phyloP scores from a whole-genome alignment of 2,797 vertebrate genomes.

The Heliangelus exortis region DNA sequence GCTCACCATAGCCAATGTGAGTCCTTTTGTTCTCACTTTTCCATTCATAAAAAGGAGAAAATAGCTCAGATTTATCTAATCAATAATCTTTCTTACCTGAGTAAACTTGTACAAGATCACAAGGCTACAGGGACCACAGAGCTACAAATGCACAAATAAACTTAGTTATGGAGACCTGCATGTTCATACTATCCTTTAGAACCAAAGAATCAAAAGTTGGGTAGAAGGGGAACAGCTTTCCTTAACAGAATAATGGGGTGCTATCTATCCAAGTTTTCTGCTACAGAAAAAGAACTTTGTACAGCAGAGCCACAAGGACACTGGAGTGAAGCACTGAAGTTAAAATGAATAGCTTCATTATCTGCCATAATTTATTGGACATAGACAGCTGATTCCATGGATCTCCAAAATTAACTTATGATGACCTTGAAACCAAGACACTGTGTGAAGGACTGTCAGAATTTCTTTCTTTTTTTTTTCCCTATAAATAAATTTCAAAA shows the following conservation, averaged over 20 bases:
- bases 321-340: constrained; percentile 13
- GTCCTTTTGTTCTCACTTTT: background rate
- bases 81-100: background rate
- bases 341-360: constrained; percentile 72
- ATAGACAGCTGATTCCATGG: constrained; percentile 43
- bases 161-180: background rate
- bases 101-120: background rate
- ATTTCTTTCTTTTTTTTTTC: background rate
- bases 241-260: background rate
- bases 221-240: background rate
- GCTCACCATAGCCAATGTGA: background rate
- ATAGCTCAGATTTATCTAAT: background rate
- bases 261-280: background rate
- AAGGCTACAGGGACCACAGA: background rate
- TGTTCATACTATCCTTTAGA: background rate
- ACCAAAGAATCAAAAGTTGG: background rate
- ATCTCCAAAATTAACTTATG: constrained; percentile 61
- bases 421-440: constrained; percentile 67
- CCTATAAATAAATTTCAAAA: background rate
- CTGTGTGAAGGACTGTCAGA: constrained; percentile 41
- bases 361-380: constrained; percentile 55
- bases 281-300: constrained; percentile 30
- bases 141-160: background rate
- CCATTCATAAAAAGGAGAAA: background rate
- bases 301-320: constrained; percentile 49